Conservation (phyloP, 2,888 invertebrate genomes). For the Lissocephala sabroskyi region DNA sequence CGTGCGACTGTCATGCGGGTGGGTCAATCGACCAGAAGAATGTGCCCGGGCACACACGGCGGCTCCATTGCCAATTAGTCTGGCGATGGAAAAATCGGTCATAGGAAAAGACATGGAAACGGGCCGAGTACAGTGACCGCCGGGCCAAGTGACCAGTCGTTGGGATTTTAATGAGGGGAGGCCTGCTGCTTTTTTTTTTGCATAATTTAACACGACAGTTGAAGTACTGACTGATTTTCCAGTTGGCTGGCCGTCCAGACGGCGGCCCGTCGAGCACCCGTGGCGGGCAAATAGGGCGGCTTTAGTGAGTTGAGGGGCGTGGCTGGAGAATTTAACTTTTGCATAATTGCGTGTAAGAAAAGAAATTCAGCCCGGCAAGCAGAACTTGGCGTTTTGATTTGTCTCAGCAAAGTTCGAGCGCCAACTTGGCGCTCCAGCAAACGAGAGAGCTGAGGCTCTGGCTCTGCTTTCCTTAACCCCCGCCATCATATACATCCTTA, state of each 20-base stretch:
- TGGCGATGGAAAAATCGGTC: too few species aligned
- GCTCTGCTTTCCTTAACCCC: too few species aligned
- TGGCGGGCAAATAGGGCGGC: background rate
- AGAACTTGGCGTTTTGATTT: slow-evolving; percentile 16
- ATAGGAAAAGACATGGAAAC: too few species aligned
- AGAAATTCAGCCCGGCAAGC: slow-evolving; percentile 13
- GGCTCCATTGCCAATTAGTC: too few species aligned
- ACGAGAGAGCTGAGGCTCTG: too few species aligned
- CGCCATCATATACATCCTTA: too few species aligned
- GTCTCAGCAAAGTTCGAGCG: background rate
- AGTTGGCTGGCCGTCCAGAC: slow-evolving; percentile 34
- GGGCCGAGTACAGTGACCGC: background rate
- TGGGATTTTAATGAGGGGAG: slow-evolving; percentile 38
- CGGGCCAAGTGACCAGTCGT: slow-evolving; percentile 18
- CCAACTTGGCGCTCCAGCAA: background rate
- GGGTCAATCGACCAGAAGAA: too few species aligned
- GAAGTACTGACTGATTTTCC: slow-evolving; percentile 49
- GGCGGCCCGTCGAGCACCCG: slow-evolving; percentile 8
- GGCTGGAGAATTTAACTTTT: slow-evolving; percentile 38
- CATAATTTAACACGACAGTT: slow-evolving; percentile 47
- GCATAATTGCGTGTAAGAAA: slow-evolving; percentile 56
- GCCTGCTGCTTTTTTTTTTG: slow-evolving; percentile 34
- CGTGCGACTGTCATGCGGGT: too few species aligned
- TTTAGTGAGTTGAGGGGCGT: background rate
- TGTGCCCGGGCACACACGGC: too few species aligned